phyloP scores from a whole-genome alignment of 2,797 vertebrate species.

The Serranus cabrilla region DNA sequence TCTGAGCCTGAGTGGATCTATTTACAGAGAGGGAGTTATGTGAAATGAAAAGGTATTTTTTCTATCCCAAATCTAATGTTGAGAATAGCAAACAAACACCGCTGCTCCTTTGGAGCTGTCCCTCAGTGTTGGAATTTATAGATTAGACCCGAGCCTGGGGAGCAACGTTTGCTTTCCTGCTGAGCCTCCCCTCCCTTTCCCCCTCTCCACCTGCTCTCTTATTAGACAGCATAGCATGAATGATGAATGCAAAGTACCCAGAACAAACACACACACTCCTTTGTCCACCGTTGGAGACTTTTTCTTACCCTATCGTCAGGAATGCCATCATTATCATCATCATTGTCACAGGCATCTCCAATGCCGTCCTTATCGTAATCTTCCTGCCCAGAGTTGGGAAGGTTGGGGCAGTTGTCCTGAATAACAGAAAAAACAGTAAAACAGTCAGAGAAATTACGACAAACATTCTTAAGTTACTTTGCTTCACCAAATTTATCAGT shows the following conservation, averaged over 20 bases:
- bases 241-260: constrained; percentile 62
- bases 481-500: neutral
- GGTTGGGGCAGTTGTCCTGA: constrained; percentile 97
- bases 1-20: constrained; percentile 43
- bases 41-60: constrained; percentile 77
- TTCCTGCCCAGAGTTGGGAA: constrained; percentile 98
- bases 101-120: constrained; percentile 67
- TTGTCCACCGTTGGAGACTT: constrained; percentile 12
- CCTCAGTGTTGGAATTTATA: constrained; percentile 78
- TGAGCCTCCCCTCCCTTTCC: constrained; percentile 5
- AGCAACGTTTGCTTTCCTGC: constrained; percentile 78
- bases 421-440: constrained; percentile 14
- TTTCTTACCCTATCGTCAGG: constrained; percentile 92
- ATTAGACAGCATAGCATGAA: constrained; percentile 61
- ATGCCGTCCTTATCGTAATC: constrained; percentile 97
- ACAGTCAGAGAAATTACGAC: constrained; percentile 7
- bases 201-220: constrained; percentile 50
- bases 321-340: constrained; percentile 96
- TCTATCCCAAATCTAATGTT: constrained; percentile 68
- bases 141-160: constrained; percentile 71
- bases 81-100: constrained; percentile 74
- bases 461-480: neutral
- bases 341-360: constrained; percentile 95
- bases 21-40: constrained; percentile 54
- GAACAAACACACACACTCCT: constrained; percentile 21